Conservation (phyloP, 2,797 vertebrate species). For the Lepidocolaptes lacrymiger region DNA sequence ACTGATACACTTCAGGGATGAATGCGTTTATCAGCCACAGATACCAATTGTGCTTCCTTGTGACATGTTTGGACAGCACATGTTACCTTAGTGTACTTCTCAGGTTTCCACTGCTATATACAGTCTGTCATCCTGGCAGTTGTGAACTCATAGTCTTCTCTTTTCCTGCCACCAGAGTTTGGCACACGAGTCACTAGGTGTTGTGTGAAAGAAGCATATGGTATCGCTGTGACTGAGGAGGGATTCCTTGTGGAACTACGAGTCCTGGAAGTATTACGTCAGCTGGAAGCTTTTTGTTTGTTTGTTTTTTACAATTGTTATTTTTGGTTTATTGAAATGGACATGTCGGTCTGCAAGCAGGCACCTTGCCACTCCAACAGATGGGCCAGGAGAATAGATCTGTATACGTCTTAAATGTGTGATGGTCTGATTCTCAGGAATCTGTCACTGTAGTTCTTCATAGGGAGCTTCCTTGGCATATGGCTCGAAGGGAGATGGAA, state of each 20-base stretch:
- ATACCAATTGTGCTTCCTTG: not conserved
- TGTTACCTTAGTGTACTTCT: not conserved
- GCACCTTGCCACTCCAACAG: constrained; percentile 28
- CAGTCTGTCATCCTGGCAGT: constrained; percentile 33
- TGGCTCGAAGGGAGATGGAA: not conserved
- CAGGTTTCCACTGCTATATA: constrained; percentile 5
- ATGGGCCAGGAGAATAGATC: constrained; percentile 27
- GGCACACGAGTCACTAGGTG: not conserved
- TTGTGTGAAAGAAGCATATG: constrained; percentile 32
- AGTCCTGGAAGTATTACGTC: not conserved
- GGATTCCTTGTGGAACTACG: constrained; percentile 5
- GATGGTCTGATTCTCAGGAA: not conserved
- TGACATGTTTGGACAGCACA: not conserved
- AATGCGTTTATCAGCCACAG: not conserved
- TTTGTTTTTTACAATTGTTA: not conserved
- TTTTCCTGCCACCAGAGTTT: not conserved
- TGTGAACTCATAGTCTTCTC: not conserved
- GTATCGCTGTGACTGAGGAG: constrained; percentile 4
- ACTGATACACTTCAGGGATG: not conserved
- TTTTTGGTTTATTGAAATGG: constrained; percentile 34
- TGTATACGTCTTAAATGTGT: not conserved
- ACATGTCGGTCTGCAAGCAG: not conserved
- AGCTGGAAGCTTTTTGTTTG: not conserved
- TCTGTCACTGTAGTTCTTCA: not conserved
- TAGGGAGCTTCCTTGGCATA: constrained; percentile 31